Percentiles rank a stretch among this genome's conserved stretches.
Evolutionary conservation across 2,113 vertebrate species (phyloP).

Genomic region (Camelus dromedarius): DNA sequence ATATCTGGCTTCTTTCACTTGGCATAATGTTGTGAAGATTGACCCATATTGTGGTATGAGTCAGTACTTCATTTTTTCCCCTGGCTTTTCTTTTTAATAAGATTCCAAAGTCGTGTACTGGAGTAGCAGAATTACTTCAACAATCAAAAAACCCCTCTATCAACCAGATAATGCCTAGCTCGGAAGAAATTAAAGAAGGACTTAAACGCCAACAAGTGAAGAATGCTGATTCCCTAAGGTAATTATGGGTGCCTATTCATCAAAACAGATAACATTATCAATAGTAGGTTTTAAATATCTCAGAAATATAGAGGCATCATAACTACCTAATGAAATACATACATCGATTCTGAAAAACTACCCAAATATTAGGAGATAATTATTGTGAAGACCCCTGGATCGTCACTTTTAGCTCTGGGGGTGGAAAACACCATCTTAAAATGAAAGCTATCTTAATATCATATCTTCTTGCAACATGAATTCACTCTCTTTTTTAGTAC

Average conservation of each 20-base stretch:
- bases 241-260: conserved; percentile 72
- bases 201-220: conserved; percentile 90
- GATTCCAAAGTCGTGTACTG: conserved; percentile 91
- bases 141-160: conserved; percentile 85
- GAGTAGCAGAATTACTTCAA: conserved; percentile 90
- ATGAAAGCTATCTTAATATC: not conserved
- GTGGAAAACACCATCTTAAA: not conserved
- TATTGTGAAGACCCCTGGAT: not conserved
- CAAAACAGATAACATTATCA: not conserved
- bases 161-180: conserved; percentile 82
- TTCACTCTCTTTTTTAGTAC: not conserved
- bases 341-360: conserved; percentile 17
- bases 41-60: not conserved
- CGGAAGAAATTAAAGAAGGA: conserved; percentile 90
- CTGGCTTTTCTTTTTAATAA: conserved; percentile 75
- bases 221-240: conserved; percentile 93
- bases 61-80: not conserved
- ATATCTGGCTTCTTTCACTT: not conserved
- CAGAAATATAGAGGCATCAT: not conserved
- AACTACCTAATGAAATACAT: not conserved
- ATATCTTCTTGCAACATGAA: not conserved
- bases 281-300: not conserved
- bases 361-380: not conserved
- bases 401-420: not conserved
- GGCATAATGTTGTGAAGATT: not conserved